Conservation (phyloP, 2,113 vertebrate genomes). For the Menura novaehollandiae region DNA sequence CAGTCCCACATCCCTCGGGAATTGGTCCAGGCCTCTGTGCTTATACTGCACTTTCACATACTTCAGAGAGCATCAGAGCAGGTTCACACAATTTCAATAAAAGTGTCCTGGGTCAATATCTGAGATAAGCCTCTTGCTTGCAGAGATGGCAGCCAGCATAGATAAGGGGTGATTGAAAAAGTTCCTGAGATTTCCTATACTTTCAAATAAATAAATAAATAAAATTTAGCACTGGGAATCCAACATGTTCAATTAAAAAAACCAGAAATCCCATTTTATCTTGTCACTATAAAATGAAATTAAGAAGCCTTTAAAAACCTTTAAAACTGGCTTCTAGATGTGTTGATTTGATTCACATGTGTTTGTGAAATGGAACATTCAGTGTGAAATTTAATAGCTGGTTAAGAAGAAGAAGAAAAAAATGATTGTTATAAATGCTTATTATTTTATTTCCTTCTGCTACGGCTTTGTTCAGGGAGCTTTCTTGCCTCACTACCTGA, state of each 20-base stretch:
- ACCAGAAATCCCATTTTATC: not conserved
- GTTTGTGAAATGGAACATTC: not conserved
- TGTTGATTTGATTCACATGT: not conserved
- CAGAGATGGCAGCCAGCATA: not conserved
- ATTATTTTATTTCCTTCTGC: conserved; percentile 19
- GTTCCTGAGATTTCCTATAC: not conserved
- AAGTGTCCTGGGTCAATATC: not conserved
- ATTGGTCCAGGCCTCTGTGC: not conserved
- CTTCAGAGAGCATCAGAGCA: not conserved
- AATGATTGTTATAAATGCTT: not conserved
- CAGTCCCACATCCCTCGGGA: accelerated
- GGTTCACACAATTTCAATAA: not conserved
- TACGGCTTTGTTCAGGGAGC: conserved; percentile 1
- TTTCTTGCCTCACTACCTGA: not conserved
- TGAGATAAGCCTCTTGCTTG: not conserved
- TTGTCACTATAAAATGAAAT: conserved; percentile 1
- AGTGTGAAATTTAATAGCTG: not conserved
- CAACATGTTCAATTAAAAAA: not conserved
- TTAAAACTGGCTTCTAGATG: not conserved
- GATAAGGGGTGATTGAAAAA: conserved; percentile 5
- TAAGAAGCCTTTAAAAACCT: not conserved
- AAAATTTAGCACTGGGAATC: not conserved
- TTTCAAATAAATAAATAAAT: not conserved
- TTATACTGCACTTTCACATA: not conserved
- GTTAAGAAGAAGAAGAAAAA: not conserved